phyloP scores from a whole-genome alignment of 2,888 invertebrate species.

The Anticlea derivata region DNA sequence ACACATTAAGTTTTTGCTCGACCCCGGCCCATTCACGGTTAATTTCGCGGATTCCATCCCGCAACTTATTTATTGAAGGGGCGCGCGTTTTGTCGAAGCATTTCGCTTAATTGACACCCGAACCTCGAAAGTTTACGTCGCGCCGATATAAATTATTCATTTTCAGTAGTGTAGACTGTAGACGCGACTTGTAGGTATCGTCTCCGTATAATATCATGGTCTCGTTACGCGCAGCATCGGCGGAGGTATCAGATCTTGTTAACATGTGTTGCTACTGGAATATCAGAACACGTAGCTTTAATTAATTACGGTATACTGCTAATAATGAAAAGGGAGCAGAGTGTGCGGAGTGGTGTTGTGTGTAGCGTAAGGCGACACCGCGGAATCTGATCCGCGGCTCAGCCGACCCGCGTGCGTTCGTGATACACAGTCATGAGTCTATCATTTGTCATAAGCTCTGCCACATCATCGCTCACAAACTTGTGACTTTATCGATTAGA shows the following conservation, averaged over 20 bases:
- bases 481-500: constrained; percentile 36
- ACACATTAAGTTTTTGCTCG: constrained; percentile 74
- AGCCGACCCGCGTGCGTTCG: constrained; percentile 19
- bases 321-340: constrained; percentile 60
- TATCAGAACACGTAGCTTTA: constrained; percentile 58
- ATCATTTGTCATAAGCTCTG: constrained; percentile 63
- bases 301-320: constrained; percentile 70
- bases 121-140: constrained; percentile 54
- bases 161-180: constrained; percentile 50
- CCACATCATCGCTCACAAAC: constrained; percentile 39
- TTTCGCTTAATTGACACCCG: constrained; percentile 69
- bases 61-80: constrained; percentile 66
- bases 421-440: constrained; percentile 49
- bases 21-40: constrained; percentile 63
- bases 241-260: constrained; percentile 57
- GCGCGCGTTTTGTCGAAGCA: constrained; percentile 58
- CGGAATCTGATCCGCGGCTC: constrained; percentile 44
- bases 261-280: constrained; percentile 62
- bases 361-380: constrained; percentile 55
- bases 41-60: constrained; percentile 74
- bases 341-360: constrained; percentile 43
- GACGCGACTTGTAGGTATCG: constrained; percentile 46
- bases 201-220: constrained; percentile 50
- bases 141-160: constrained; percentile 63
- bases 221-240: constrained; percentile 46